Conservation (phyloP, 2,113 vertebrate species). For the Ramphastos sulfuratus region DNA sequence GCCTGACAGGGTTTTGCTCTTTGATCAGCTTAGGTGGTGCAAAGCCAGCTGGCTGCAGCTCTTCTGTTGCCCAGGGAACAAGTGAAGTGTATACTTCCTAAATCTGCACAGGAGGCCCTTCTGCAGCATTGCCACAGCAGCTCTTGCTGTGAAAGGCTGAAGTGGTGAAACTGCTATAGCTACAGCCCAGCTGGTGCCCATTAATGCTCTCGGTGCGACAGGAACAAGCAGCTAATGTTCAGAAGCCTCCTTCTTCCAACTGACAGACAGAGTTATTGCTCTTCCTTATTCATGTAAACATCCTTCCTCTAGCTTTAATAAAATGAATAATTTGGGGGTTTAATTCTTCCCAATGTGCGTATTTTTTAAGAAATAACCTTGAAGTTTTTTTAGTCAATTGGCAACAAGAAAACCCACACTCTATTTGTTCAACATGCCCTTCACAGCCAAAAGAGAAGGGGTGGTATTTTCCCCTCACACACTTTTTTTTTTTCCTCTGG, state of each 20-base stretch:
- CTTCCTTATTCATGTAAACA: slow-evolving; percentile 24
- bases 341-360: background rate
- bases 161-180: slow-evolving; percentile 69
- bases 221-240: slow-evolving; percentile 46
- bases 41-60: slow-evolving; percentile 73
- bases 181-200: slow-evolving; percentile 75
- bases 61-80: slow-evolving; percentile 75
- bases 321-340: background rate
- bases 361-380: background rate
- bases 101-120: slow-evolving; percentile 71
- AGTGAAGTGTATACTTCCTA: slow-evolving; percentile 70
- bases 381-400: background rate
- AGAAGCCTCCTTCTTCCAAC: slow-evolving; percentile 46
- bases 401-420: background rate
- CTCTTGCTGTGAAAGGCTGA: slow-evolving; percentile 67
- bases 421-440: background rate
- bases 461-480: no score
- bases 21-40: slow-evolving; percentile 70
- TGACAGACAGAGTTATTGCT: slow-evolving; percentile 49
- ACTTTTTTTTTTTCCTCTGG: background rate
- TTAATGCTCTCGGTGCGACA: slow-evolving; percentile 53
- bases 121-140: slow-evolving; percentile 61
- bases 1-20: slow-evolving; percentile 58
- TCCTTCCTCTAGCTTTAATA: background rate
- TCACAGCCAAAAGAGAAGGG: background rate